phyloP scores from a whole-genome alignment of 2,113 vertebrate species.

The Lichenostomus cassidix region DNA sequence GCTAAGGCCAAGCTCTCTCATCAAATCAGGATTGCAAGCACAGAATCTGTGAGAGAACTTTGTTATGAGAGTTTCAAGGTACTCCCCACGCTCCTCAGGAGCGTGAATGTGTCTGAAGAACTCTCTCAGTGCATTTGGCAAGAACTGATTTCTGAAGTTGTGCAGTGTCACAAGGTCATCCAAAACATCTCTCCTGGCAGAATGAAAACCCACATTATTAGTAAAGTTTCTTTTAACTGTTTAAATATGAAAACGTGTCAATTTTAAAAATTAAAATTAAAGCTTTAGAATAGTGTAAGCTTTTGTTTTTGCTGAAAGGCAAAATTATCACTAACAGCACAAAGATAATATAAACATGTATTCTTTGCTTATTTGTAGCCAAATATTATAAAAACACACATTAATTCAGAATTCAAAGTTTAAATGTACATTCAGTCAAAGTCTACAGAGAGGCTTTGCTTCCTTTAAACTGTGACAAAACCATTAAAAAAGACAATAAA shows the following conservation, averaged over 20 bases:
- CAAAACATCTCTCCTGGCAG: slow-evolving; percentile 90
- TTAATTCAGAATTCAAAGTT: background rate
- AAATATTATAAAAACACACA: background rate
- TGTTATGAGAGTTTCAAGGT: slow-evolving; percentile 98
- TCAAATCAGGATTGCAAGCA: slow-evolving; percentile 91
- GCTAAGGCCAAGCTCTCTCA: slow-evolving; percentile 92
- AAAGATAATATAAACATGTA: background rate
- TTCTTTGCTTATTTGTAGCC: background rate
- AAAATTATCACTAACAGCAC: background rate
- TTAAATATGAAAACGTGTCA: background rate
- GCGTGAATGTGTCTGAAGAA: slow-evolving; percentile 98
- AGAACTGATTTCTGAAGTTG: slow-evolving; percentile 99
- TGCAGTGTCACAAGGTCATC: slow-evolving; percentile 97
- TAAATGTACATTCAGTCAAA: background rate
- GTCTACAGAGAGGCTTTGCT: background rate
- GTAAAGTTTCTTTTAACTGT: background rate
- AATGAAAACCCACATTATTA: background rate
- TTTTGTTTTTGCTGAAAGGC: background rate
- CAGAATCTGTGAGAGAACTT: slow-evolving; percentile 98
- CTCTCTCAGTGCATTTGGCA: slow-evolving; percentile 96
- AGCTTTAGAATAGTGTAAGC: background rate
- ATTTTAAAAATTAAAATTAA: background rate
- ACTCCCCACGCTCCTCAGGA: slow-evolving; percentile 96
- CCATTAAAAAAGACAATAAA: background rate
- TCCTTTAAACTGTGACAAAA: background rate